Evolutionary conservation across 1,140 invertebrate species (phyloP).

Genomic region (Tetragonula clypearis): DNA sequence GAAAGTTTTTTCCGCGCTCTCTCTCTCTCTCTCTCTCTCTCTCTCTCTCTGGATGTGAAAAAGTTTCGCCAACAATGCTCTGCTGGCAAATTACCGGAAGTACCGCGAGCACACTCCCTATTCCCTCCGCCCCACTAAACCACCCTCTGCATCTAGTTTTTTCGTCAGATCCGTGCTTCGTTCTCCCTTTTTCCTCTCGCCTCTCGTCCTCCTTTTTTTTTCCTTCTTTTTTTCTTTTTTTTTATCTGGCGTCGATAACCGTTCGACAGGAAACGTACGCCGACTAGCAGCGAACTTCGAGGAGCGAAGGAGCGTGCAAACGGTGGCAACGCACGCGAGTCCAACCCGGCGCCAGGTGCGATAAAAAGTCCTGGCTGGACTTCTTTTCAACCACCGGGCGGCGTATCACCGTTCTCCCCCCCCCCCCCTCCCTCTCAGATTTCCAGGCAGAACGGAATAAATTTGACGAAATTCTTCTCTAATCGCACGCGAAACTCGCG

Average conservation of each 20-base stretch:
- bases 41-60: constrained; percentile 3
- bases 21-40: no score
- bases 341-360: constrained; percentile 12
- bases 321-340: constrained; percentile 46
- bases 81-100: constrained; percentile 38
- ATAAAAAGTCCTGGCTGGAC: constrained; percentile 36
- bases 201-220: no score
- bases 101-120: constrained; percentile 7
- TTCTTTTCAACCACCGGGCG: constrained; percentile 9
- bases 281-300: constrained; percentile 4
- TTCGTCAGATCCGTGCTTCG: constrained; percentile 4
- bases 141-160: not conserved
- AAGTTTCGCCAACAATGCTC: constrained; percentile 26
- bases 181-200: not conserved
- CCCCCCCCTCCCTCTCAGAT: no score
- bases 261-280: constrained; percentile 26
- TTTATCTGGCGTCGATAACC: constrained; percentile 22
- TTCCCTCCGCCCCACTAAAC: not conserved
- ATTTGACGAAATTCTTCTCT: not conserved
- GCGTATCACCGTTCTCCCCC: not conserved
- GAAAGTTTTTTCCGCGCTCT: constrained; percentile 10
- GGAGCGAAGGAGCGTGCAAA: constrained; percentile 24
- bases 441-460: not conserved
- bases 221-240: not conserved
- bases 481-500: not conserved